These are phyloP conservation scores for Drosophila emarginata DNA, from an alignment of 2,888 invertebrate species.

Conservation along the genomic window DNA sequence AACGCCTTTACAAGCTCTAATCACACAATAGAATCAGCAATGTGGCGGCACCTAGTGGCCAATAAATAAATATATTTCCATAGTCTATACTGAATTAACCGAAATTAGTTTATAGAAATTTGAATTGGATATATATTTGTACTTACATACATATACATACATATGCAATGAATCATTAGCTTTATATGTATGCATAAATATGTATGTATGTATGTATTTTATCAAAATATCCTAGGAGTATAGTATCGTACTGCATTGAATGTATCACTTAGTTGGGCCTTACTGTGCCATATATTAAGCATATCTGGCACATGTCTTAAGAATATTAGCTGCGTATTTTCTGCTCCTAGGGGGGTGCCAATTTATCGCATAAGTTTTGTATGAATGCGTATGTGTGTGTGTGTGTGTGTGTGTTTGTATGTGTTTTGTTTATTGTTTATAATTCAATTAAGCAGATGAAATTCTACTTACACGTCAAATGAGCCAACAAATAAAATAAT, in stretches of 20 bases:
- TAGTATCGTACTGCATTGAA: no score
- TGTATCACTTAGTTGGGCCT: background rate
- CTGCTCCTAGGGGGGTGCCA: constrained; percentile 56
- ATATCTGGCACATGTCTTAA: constrained; percentile 29
- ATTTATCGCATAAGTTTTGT: constrained; percentile 38
- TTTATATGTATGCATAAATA: no score
- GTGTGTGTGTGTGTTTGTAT: constrained; percentile 26
- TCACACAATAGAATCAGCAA: background rate
- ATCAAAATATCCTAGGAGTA: no score
- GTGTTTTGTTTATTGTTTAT: constrained; percentile 67
- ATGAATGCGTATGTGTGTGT: constrained; percentile 24
- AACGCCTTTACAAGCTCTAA: no score
- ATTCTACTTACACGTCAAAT: constrained; percentile 47
- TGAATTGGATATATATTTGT: background rate
- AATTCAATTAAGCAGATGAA: constrained; percentile 69
- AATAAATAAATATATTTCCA: background rate
- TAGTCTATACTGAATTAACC: no score
- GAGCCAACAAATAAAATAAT: background rate
- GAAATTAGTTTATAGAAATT: background rate
- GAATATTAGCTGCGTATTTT: constrained; percentile 48
- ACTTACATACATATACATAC: no score
- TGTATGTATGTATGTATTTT: no score
- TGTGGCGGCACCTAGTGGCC: background rate
- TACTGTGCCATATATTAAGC: constrained; percentile 2
- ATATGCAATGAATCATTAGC: no score